A percentile compares a stretch with the other conserved stretches of the same genome.
Evolutionary conservation across 2,888 invertebrate genomes (phyloP).

Genomic region (Agrotis clavis): DNA sequence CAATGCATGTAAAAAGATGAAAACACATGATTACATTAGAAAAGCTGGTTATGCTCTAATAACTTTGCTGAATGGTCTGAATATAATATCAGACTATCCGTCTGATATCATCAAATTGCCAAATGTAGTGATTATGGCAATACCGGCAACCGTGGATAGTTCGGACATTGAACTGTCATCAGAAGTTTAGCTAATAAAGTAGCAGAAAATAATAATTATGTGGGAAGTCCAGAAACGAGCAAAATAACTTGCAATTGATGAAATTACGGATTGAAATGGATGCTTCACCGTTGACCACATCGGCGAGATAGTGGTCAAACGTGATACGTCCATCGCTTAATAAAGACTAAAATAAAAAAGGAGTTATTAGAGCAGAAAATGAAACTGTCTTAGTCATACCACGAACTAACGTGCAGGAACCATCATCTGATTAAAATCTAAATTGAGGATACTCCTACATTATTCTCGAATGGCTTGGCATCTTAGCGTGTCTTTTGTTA

Average conservation of each 20-base stretch:
- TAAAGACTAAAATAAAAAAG: neutral
- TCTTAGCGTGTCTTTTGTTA: neutral
- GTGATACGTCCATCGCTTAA: no score
- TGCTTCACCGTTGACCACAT: no score
- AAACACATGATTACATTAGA: slow-evolving; percentile 28
- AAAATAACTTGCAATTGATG: no score
- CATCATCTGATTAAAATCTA: neutral
- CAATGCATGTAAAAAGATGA: slow-evolving; percentile 20
- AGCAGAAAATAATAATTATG: neutral
- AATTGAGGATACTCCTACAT: neutral
- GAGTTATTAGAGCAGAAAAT: neutral
- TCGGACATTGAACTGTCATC: neutral
- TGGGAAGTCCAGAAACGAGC: no score
- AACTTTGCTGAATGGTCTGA: slow-evolving; percentile 17
- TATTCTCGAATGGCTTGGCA: neutral
- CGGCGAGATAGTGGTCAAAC: no score
- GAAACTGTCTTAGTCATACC: neutral
- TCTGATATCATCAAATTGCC: slow-evolving; percentile 35
- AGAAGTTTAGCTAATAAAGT: neutral
- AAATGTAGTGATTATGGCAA: slow-evolving; percentile 29
- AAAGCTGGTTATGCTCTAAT: slow-evolving; percentile 36
- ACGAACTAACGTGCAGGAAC: neutral
- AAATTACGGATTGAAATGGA: no score
- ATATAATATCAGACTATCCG: slow-evolving; percentile 28
- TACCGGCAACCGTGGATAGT: slow-evolving; percentile 1